Percentiles rank a stretch among this genome's conserved stretches.
Conservation (phyloP, 2,888 invertebrate genomes). For the Pollenia angustigena region DNA sequence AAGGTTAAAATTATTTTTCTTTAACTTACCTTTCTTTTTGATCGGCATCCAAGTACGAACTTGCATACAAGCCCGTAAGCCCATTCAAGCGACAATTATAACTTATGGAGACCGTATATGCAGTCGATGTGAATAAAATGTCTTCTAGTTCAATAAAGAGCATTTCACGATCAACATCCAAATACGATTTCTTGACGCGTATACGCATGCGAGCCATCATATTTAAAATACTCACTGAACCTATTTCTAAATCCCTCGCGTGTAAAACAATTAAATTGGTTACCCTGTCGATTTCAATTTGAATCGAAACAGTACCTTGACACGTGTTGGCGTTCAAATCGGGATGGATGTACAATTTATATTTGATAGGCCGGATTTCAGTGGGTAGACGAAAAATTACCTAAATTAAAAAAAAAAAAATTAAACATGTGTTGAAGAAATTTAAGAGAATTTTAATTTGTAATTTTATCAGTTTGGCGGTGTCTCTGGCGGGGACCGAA, state of each 20-base stretch:
- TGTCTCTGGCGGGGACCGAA: too few relatives aligned
- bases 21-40: conserved; percentile 84
- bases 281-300: conserved; percentile 76
- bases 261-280: conserved; percentile 81
- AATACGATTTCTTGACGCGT: conserved; percentile 76
- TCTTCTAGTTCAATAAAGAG: conserved; percentile 83
- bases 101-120: conserved; percentile 86
- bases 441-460: background rate
- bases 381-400: conserved; percentile 79
- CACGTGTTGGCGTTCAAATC: conserved; percentile 76
- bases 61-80: conserved; percentile 90
- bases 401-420: conserved; percentile 71
- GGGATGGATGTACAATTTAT: conserved; percentile 79
- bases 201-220: conserved; percentile 81
- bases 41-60: conserved; percentile 85
- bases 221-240: conserved; percentile 78
- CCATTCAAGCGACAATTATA: conserved; percentile 88
- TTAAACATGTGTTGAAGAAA: background rate
- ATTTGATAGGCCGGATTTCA: conserved; percentile 78
- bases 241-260: conserved; percentile 78
- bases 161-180: conserved; percentile 83
- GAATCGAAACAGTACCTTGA: conserved; percentile 80
- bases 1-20: background rate
- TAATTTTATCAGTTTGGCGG: background rate
- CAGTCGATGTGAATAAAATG: conserved; percentile 80